Conservation (phyloP, 2,113 vertebrate genomes). For the Nycticorax nycticorax region DNA sequence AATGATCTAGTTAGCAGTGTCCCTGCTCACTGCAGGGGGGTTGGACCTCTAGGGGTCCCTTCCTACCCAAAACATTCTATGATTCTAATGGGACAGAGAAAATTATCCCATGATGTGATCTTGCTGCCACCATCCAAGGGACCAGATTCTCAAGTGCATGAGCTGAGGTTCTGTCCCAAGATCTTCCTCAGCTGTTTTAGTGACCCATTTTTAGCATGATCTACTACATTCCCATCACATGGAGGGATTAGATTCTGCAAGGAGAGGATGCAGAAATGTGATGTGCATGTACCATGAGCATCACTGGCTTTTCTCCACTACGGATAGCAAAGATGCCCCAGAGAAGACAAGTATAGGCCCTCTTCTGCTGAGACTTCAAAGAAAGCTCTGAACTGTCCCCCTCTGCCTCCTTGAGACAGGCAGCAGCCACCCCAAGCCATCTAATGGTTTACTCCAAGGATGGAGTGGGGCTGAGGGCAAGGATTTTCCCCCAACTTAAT, state of each 20-base stretch:
- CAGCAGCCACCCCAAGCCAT: background rate
- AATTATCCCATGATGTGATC: background rate
- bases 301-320: background rate
- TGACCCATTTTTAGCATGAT: background rate
- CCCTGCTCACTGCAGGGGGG: too few relatives aligned
- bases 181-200: background rate
- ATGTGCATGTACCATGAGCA: rapidly evolving
- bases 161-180: background rate
- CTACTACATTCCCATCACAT: background rate
- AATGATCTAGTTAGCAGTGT: background rate
- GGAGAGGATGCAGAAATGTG: background rate
- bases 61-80: too few relatives aligned
- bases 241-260: background rate
- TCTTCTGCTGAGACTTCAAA: background rate
- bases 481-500: background rate
- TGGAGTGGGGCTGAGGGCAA: background rate
- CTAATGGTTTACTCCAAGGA: background rate
- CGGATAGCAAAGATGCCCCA: background rate
- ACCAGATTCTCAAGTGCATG: background rate
- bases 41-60: too few relatives aligned
- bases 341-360: background rate
- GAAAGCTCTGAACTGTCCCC: background rate
- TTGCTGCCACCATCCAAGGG: background rate
- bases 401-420: background rate
- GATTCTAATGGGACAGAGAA: background rate